Evolutionary conservation across 92 coral and sea anemone species (phyloP), one percentile per base, ranked within the genome.

Genomic region (Umimayanthus chanpuru): DNA sequence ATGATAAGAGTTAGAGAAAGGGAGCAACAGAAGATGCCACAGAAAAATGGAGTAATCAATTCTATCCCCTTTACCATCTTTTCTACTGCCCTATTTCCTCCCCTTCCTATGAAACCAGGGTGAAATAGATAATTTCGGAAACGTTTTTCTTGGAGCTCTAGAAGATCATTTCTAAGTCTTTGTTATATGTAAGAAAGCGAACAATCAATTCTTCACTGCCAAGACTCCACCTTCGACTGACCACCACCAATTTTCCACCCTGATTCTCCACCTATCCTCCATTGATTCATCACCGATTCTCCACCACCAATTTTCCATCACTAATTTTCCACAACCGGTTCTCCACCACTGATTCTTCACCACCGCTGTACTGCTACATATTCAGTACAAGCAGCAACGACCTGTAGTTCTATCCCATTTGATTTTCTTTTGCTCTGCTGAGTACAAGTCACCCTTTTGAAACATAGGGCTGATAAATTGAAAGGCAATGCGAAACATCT

Each of bases 361-460:
- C 28, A 20, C 72, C n/a, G 16, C 9, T 66, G 28, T 25, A 66
- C 10, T 32, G 36, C 21, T 65, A 18, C 71, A 65, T 44, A 53
- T 4, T 53, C 18, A 68, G n/a, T 21, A 72, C n/a, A 29, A 25
- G 9, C 14, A 11, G 32, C 36, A 29, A 68, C 10, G 32, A 68
- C 32, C 3, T 14, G 9, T 20, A 28, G 4, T 72, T 55, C 4
- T 7, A 56, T 16, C 30, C 9, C n/a, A 75, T 6, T 32, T 20
- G 29, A 75, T 32, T 36, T 75, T 75, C 28, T 43, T 26, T 44
- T 70, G n/a, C 43, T 44, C 11, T 23, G 65, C 41, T 26, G 65
- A n/a, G 50, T 65, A 66, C 75, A 81, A 83, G 64, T 72, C 77
- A 83, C 38, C 87, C 77, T 16, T 30, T 68, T 83, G 64, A 71